A percentile compares a stretch with the other conserved stretches of the same genome.
These are phyloP conservation scores for Anagrus nilaparvatae DNA, from an alignment of 1,140 invertebrate genomes.

Conservation along the genomic window DNA sequence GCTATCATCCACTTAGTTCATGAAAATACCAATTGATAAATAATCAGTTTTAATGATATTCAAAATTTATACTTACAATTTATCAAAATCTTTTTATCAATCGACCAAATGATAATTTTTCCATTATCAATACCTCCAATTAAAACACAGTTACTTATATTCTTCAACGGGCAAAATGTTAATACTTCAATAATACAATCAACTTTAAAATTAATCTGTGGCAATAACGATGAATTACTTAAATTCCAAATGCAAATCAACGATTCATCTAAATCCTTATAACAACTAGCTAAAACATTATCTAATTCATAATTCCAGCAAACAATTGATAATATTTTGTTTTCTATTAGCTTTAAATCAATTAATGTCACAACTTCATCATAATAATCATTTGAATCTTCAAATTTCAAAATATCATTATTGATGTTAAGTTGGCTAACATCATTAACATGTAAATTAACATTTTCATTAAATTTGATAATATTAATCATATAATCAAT, in stretches of 20 bases:
- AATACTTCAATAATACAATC: constrained; percentile 49
- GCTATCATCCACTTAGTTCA: too few species aligned
- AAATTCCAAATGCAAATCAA: constrained; percentile 48
- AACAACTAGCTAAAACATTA: constrained; percentile 52
- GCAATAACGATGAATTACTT: too few species aligned
- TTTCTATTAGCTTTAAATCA: constrained; percentile 43
- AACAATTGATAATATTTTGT: constrained; percentile 48
- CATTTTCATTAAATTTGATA: constrained; percentile 45
- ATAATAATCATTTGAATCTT: constrained; percentile 24
- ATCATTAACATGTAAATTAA: constrained; percentile 55
- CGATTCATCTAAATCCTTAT: constrained; percentile 35
- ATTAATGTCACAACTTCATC: constrained; percentile 43
- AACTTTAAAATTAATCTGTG: too few species aligned
- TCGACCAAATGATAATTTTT: constrained; percentile 58
- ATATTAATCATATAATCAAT: constrained; percentile 26
- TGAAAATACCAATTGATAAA: too few species aligned
- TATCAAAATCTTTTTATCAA: too few species aligned
- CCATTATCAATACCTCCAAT: constrained; percentile 59
- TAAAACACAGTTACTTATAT: constrained; percentile 51
- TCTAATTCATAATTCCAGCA: constrained; percentile 54
- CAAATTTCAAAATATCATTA: constrained; percentile 15
- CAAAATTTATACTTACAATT: too few species aligned
- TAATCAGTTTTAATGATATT: too few species aligned
- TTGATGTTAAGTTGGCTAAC: constrained; percentile 40
- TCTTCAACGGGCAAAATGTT: constrained; percentile 58